A percentile compares a stretch with the other conserved stretches of the same genome.
phyloP scores from a whole-genome alignment of 2,113 vertebrate species.

The Salvelinus namaycush region DNA sequence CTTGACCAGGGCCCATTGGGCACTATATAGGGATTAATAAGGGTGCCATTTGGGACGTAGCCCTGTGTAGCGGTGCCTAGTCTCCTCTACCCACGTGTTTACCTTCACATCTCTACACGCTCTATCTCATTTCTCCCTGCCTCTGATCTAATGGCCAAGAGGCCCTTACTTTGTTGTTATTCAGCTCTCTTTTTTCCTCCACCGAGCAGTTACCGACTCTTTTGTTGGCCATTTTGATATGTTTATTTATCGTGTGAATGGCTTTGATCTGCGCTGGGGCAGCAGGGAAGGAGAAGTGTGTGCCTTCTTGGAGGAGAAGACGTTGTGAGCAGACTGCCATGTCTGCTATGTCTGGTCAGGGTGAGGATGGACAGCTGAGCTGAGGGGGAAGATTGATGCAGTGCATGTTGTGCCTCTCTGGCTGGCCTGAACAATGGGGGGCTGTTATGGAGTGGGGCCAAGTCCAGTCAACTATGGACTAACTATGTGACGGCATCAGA shows the following conservation, averaged over 20 bases:
- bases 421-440: constrained; percentile 34
- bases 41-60: too few relatives aligned
- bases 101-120: constrained; percentile 34
- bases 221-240: constrained; percentile 67
- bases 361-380: constrained; percentile 59
- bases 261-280: constrained; percentile 57
- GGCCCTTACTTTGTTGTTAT: constrained; percentile 53
- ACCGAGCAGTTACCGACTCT: constrained; percentile 48
- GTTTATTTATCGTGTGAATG: constrained; percentile 63
- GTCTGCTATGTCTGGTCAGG: constrained; percentile 46
- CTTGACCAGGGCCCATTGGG: too few relatives aligned
- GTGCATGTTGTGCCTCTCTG: constrained; percentile 50
- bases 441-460: constrained; percentile 21
- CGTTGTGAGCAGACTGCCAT: constrained; percentile 56
- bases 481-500: constrained; percentile 30
- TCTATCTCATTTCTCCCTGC: constrained; percentile 27
- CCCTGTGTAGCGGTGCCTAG: not conserved
- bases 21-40: too few relatives aligned
- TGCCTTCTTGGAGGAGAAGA: constrained; percentile 43
- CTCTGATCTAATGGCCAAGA: constrained; percentile 57
- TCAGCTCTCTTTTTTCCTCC: constrained; percentile 1
- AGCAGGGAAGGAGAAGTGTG: constrained; percentile 23
- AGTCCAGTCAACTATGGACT: constrained; percentile 1
- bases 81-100: constrained; percentile 17
- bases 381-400: constrained; percentile 45